These are phyloP conservation scores for Drosophila lutescens DNA, from an alignment of 2,888 invertebrate species.

Conservation along the genomic window DNA sequence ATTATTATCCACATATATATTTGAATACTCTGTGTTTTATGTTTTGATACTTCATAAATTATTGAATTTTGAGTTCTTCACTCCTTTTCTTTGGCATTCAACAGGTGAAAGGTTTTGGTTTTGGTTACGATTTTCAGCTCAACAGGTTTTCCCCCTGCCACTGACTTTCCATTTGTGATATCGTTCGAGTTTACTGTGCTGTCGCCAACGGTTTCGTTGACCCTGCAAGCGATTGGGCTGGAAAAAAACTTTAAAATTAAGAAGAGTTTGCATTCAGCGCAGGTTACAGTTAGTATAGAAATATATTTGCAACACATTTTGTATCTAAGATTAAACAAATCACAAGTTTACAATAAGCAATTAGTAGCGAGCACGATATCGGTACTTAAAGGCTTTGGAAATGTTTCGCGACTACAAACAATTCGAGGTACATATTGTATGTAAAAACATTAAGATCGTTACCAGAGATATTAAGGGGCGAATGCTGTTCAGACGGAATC, in stretches of 20 bases:
- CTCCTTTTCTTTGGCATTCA: constrained; percentile 25
- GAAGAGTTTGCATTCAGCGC: background rate
- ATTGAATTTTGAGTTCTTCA: background rate
- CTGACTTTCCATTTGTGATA: constrained; percentile 3
- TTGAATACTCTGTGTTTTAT: background rate
- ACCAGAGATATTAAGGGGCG: constrained; percentile 29
- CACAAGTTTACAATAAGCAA: constrained; percentile 51
- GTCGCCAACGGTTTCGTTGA: constrained; percentile 14
- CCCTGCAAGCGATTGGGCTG: constrained; percentile 9
- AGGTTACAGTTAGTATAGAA: constrained; percentile 46
- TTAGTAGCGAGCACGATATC: constrained; percentile 49
- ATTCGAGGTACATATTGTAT: constrained; percentile 29
- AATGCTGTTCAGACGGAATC: constrained; percentile 38
- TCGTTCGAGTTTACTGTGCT: constrained; percentile 16
- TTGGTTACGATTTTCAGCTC: constrained; percentile 76
- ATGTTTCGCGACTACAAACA: constrained; percentile 24
- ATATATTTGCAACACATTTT: constrained; percentile 61
- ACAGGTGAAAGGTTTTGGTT: constrained; percentile 61
- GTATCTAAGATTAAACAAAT: constrained; percentile 59
- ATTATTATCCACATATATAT: constrained; percentile 2
- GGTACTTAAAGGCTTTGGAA: constrained; percentile 33
- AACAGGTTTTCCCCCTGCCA: constrained; percentile 65
- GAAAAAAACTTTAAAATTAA: constrained; percentile 22
- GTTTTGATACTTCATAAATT: constrained; percentile 5
- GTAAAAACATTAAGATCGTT: constrained; percentile 12